Evolutionary conservation across 2,113 vertebrate genomes (phyloP).

Genomic region (Lonchura striata): DNA sequence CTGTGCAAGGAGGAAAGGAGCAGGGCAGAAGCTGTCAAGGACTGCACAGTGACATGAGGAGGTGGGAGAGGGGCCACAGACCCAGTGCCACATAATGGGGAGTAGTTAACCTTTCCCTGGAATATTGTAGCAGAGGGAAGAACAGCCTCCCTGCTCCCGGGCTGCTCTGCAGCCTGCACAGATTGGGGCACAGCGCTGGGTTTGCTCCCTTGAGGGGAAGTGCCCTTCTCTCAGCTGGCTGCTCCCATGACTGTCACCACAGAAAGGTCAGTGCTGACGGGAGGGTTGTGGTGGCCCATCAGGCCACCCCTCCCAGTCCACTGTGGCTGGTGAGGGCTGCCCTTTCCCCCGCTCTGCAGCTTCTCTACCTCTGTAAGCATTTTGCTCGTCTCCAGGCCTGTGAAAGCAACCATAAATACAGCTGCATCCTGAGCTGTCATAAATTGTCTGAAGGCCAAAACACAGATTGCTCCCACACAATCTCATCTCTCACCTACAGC

Average conservation of each 20-base stretch:
- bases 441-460: constrained; percentile 25
- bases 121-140: neutral
- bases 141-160: accelerated
- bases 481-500: constrained; percentile 46
- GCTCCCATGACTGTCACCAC: neutral
- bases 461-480: neutral
- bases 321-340: neutral
- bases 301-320: neutral
- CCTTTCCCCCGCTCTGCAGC: neutral
- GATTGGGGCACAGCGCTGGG: accelerated
- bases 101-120: neutral
- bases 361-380: neutral
- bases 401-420: neutral
- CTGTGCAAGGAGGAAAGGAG: neutral
- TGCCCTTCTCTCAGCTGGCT: neutral
- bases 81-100: neutral
- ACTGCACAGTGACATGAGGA: neutral
- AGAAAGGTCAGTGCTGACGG: neutral
- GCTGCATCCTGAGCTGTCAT: neutral
- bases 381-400: neutral
- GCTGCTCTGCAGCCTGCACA: neutral
- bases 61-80: neutral
- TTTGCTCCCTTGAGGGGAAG: neutral
- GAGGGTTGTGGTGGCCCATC: neutral
- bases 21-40: neutral